Percentiles rank a stretch among this genome's conserved stretches.
Evolutionary conservation across 1,140 invertebrate genomes (phyloP).

Genomic region (Atta texana): DNA sequence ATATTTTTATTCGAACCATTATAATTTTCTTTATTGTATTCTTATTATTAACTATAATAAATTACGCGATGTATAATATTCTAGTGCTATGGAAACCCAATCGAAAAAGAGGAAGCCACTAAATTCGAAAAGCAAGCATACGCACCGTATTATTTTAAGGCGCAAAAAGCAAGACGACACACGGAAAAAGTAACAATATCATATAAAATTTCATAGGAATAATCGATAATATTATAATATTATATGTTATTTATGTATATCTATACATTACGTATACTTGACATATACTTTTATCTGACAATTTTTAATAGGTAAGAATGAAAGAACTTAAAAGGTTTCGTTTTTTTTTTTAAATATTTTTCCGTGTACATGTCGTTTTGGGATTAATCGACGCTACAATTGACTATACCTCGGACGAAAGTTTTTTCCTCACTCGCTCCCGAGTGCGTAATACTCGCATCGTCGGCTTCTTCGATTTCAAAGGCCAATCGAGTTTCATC

Average conservation of each 20-base stretch:
- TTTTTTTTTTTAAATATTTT: constrained; percentile 4
- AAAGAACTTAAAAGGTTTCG: background rate
- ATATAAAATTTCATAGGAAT: background rate
- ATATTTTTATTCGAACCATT: constrained; percentile 9
- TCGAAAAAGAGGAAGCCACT: constrained; percentile 37
- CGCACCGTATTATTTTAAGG: background rate
- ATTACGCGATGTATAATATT: background rate
- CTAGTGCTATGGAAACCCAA: constrained; percentile 2
- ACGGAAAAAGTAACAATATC: constrained; percentile 23
- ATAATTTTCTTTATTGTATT: background rate
- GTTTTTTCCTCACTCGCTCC: constrained; percentile 75
- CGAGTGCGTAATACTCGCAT: constrained; percentile 72
- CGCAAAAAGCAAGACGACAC: constrained; percentile 34
- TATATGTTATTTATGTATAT: background rate
- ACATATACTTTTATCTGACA: background rate
- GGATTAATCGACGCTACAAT: constrained; percentile 42
- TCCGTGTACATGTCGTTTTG: constrained; percentile 26
- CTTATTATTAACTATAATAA: background rate
- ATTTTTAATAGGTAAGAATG: background rate
- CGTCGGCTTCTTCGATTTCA: constrained; percentile 76
- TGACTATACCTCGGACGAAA: constrained; percentile 73
- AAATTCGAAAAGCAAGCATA: constrained; percentile 21
- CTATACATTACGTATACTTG: background rate
- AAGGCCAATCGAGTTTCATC: constrained; percentile 77
- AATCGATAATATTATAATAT: background rate